Evolutionary conservation across 1,140 invertebrate species (phyloP).

Genomic region (Venturia canescens): DNA sequence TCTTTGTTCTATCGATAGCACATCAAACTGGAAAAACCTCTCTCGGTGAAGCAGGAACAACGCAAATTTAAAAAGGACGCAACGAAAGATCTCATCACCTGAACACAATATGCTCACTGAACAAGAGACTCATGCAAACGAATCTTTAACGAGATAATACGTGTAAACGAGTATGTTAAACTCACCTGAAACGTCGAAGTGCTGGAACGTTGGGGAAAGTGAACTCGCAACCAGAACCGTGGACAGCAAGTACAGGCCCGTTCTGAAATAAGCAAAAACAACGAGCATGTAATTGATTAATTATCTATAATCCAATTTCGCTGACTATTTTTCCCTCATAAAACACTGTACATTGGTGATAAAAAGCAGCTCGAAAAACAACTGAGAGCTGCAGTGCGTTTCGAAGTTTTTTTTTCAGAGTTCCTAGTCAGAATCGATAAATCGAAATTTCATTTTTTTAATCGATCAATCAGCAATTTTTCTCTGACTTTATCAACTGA

Average conservation of each 20-base stretch:
- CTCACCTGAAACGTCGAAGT: slow-evolving; percentile 71
- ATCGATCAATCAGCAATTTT: no score
- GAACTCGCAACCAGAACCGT: slow-evolving; percentile 61
- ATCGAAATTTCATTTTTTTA: no score
- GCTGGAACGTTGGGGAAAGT: slow-evolving; percentile 61
- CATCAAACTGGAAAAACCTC: no score
- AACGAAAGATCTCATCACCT: not conserved
- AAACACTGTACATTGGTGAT: no score
- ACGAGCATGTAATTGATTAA: not conserved
- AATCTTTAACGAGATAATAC: slow-evolving; percentile 1
- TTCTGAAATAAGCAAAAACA: slow-evolving; percentile 63
- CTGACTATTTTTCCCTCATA: no score
- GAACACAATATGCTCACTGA: not conserved
- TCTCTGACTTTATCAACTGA: no score
- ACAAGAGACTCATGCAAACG: not conserved
- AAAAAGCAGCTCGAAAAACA: no score
- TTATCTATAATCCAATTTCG: not conserved
- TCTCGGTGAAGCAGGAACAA: not conserved
- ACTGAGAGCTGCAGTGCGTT: no score
- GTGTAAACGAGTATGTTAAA: slow-evolving; percentile 16
- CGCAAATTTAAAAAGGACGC: not conserved
- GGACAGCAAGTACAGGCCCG: slow-evolving; percentile 66
- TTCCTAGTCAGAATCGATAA: no score
- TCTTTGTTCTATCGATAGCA: not conserved
- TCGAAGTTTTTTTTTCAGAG: no score